These are phyloP conservation scores for Phrynosoma platyrhinos DNA, from an alignment of 2,113 vertebrate species.

Conservation along the genomic window DNA sequence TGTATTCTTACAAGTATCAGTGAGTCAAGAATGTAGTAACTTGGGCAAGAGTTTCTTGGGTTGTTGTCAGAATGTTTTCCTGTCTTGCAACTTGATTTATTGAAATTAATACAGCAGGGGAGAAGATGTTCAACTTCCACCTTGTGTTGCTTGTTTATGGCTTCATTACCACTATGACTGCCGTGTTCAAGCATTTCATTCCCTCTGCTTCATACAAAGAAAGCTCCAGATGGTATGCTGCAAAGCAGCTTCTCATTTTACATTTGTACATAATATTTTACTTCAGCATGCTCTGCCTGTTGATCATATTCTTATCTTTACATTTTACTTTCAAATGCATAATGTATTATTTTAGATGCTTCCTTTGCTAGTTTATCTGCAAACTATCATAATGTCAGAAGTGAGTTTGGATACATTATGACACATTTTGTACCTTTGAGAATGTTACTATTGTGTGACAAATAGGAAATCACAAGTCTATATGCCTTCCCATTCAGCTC, in stretches of 20 bases:
- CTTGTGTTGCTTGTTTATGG: conserved; percentile 10
- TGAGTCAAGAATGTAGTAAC: no score
- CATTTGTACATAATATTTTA: not conserved
- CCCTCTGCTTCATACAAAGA: not conserved
- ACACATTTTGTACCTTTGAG: no score
- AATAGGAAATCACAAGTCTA: no score
- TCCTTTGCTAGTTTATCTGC: no score
- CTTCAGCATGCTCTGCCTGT: no score
- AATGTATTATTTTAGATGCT: not conserved
- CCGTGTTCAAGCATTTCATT: not conserved
- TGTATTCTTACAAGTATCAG: not conserved
- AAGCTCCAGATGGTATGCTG: not conserved
- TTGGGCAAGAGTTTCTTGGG: no score
- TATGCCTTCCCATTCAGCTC: not conserved
- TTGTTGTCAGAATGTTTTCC: not conserved
- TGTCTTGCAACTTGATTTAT: not conserved
- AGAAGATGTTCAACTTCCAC: not conserved
- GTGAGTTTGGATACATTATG: no score
- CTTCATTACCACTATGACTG: not conserved
- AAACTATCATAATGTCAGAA: no score
- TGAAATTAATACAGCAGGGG: not conserved
- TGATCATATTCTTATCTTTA: not conserved
- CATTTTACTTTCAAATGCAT: not conserved
- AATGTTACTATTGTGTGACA: no score
- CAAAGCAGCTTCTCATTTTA: conserved; percentile 1